Evolutionary conservation across 2,797 vertebrate species (phyloP).

Genomic region (Phoebastria nigripes): DNA sequence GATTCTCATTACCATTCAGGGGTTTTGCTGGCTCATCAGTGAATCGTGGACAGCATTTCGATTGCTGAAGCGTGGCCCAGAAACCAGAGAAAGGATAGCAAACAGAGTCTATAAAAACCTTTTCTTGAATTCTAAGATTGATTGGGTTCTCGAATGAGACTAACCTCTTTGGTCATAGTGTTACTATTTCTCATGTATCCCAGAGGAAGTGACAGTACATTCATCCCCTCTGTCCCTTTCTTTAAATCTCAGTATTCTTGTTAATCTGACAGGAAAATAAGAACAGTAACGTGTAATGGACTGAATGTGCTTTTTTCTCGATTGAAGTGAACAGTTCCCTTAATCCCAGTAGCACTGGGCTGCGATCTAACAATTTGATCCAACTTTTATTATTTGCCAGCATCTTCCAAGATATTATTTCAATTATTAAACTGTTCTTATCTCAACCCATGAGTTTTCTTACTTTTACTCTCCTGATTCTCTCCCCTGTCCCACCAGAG

Average conservation of each 20-base stretch:
- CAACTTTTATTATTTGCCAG: background rate
- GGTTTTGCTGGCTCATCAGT: constrained; percentile 44
- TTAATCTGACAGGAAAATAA: background rate
- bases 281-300: background rate
- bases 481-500: too few species aligned
- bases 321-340: background rate
- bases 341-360: background rate
- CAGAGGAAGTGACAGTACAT: background rate
- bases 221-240: background rate
- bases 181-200: background rate
- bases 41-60: constrained; percentile 1
- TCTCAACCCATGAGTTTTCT: too few species aligned
- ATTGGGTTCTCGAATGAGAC: background rate
- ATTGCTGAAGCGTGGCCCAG: constrained; percentile 17
- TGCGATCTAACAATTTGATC: background rate
- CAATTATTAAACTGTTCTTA: too few species aligned
- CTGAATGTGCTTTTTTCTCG: background rate
- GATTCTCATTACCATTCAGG: constrained; percentile 50
- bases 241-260: background rate
- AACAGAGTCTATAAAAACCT: constrained; percentile 3
- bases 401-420: background rate
- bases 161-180: background rate
- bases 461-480: too few species aligned
- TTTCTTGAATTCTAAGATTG: background rate
- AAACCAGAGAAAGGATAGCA: constrained; percentile 11